A percentile compares a stretch with the other conserved stretches of the same genome.
Conservation (phyloP, 2,797 vertebrate genomes). For the Triplophysa bombifrons region DNA sequence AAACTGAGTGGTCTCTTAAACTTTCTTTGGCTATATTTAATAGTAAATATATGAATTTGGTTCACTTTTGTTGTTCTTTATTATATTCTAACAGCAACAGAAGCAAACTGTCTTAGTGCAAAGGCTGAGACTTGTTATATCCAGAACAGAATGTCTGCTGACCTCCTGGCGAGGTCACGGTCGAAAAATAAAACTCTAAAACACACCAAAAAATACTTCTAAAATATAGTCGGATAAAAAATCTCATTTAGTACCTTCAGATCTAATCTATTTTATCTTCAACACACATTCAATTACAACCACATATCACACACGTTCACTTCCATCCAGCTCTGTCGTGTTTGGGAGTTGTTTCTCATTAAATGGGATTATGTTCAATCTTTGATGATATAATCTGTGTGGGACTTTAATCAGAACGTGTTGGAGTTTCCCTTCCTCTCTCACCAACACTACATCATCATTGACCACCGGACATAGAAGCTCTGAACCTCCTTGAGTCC, state of each 20-base stretch:
- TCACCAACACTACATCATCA: conserved; percentile 34
- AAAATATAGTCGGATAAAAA: too few species aligned
- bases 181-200: neutral
- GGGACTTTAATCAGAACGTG: conserved; percentile 66
- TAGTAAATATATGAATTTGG: neutral
- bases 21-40: neutral
- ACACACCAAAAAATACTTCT: neutral
- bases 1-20: too few species aligned
- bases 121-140: neutral
- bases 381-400: conserved; percentile 58
- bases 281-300: conserved; percentile 9
- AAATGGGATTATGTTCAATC: conserved; percentile 58
- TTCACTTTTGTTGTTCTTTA: neutral
- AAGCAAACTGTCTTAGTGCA: neutral
- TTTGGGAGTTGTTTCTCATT: conserved; percentile 51
- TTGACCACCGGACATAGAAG: conserved; percentile 17
- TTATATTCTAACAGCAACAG: neutral
- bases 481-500: neutral
- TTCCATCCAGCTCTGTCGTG: conserved; percentile 44
- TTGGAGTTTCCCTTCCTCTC: conserved; percentile 39
- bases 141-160: neutral
- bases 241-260: neutral
- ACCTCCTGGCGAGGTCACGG: neutral
- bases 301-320: conserved; percentile 12
- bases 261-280: neutral